Base-by-base conservation (phyloP, 2,797 vertebrate species). In the Corythornis leucogaster region DNA sequence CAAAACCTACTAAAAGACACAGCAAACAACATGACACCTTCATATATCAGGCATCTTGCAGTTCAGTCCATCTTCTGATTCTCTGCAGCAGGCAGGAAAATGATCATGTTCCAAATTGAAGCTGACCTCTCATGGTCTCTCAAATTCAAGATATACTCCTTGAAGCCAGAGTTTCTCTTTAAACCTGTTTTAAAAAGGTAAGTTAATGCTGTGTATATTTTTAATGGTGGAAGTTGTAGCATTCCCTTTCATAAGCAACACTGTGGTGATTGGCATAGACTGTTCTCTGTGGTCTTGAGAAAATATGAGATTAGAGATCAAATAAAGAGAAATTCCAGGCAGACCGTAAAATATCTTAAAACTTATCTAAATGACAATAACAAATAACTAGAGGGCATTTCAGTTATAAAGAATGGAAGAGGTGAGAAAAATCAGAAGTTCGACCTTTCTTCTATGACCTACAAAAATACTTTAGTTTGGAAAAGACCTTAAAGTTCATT, bases 101-200 rank as follows among this genome's bases (percentile, higher is more conserved):
- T 64, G 26, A 91, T 58, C 57, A 25, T 28, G 35, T 45, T 55
- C 82, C 57, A 88, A 53, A 77, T 4, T 61, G 42, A 93, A 81
- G 42, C 21, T 73, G 31, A 50, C 61, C 15, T 91, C 50, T 59
- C 62, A 30, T 26, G 50, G 28, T 19, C 46, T 83, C 71, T 70
- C 70, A 77, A 80, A 21, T 79, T 90, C 89, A 57, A 89, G 74
- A 74, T 64, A 85, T 6, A 70, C 53, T 59, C 77, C 83, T 67
- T 87, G 77, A 79, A 95, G 73, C 58, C 91, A 89, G 21, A 66
- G 18, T 64, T 91, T 92, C 59, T 96, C 74, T 88, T 91, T 88
- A 93, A 91, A 90, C 59, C 94, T 95, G 64, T 93, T 53, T 38
- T n/a, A 35, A 66, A 81, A 68, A 76, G 2, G 3, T 22, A 55